Conservation (phyloP, 2,888 invertebrate genomes). For the Sepiola atlantica region DNA sequence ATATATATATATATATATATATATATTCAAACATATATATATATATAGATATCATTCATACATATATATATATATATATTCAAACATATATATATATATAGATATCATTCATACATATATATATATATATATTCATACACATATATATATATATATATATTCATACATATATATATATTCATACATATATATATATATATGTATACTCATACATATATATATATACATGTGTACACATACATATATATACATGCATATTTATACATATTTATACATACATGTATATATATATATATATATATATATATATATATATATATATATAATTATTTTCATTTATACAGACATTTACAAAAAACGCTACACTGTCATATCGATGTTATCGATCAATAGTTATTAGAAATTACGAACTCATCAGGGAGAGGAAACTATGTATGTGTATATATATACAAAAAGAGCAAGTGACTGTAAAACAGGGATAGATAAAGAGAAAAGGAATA, state of each 20-base stretch:
- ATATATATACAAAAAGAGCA: neutral
- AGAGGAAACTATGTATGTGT: neutral
- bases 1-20: neutral
- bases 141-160: neutral
- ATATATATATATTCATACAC: neutral
- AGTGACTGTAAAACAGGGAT: too few species aligned
- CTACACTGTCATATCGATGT: too few species aligned
- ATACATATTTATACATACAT: neutral
- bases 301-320: constrained; percentile 32
- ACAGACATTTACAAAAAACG: too few species aligned
- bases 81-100: neutral
- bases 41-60: too few species aligned
- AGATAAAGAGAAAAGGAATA: too few species aligned
- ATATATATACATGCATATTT: neutral
- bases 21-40: too few species aligned
- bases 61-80: neutral
- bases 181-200: neutral
- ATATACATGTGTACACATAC: neutral
- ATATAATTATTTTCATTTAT: too few species aligned
- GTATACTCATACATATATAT: neutral
- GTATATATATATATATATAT: neutral
- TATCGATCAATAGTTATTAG: too few species aligned
- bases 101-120: neutral
- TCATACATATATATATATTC: neutral
- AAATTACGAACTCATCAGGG: neutral